phyloP scores from a whole-genome alignment of 2,888 invertebrate genomes.

The Phortica okadai region DNA sequence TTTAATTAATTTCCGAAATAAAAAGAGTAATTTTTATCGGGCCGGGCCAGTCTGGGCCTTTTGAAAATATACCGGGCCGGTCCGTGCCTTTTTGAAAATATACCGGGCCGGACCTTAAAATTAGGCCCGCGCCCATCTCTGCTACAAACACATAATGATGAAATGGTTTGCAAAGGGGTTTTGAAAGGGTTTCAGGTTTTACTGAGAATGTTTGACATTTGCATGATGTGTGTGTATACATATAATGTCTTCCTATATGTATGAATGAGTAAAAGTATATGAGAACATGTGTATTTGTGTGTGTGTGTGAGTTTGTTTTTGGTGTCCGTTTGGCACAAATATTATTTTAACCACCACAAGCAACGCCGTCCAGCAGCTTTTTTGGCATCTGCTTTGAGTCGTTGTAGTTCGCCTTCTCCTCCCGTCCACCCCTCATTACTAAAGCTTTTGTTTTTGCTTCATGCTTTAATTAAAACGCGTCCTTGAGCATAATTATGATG shows the following conservation, averaged over 20 bases:
- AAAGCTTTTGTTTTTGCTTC: not conserved
- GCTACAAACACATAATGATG: no score
- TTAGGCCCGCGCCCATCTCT: no score
- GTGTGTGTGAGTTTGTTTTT: constrained; percentile 5
- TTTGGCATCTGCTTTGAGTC: not conserved
- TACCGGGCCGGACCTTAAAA: no score
- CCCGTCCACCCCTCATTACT: not conserved
- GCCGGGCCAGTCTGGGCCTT: no score
- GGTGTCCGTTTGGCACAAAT: not conserved
- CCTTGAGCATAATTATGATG: constrained; percentile 59
- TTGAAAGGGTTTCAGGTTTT: no score
- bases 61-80: no score
- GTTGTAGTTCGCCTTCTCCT: not conserved
- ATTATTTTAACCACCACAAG: not conserved
- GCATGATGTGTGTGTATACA: constrained; percentile 41
- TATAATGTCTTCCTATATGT: no score
- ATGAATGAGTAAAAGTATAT: not conserved
- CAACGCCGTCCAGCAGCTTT: not conserved
- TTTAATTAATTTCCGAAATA: no score
- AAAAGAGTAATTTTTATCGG: no score
- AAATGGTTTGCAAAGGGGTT: no score
- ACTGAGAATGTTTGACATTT: no score
- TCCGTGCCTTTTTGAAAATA: no score
- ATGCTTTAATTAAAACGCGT: not conserved
- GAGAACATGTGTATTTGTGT: not conserved